Evolutionary conservation across 2,888 invertebrate species (phyloP), one percentile per base, ranked within the genome.

Genomic region (Dicycla oo): DNA sequence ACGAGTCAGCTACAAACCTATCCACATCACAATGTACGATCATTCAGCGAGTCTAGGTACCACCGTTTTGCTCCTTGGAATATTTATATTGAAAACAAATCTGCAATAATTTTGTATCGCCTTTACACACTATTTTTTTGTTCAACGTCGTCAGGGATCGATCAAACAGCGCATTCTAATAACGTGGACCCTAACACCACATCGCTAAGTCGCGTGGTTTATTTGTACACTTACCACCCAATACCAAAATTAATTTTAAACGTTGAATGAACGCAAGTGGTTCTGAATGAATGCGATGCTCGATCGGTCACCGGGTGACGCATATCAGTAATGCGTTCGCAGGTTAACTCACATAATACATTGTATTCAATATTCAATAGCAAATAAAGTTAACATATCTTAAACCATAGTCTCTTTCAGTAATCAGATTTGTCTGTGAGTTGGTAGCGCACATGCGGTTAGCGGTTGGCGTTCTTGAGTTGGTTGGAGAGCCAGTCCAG

Each of bases 401-500:
- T 95, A 96, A 95, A 95, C 95, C 94, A 96, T 96, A 96, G 96
- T 95, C 95, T 96, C 94, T 95, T 94, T 94, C 92, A 94, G 92
- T 94, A 91, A 93, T 95, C 94, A 93, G 93, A 94, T 94, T 91
- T 89, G 92, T 92, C 90, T 92, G 93, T 88, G 90, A 89, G 92
- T 91, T 88, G 90, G 87, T 89, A 87, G 90, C 89, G 92, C 93
- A 90, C 92, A 88, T 88, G 91, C 89, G 89, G 96, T 97, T 98
- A 99, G 97, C 98, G 99, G 97, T 98, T 98, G 96, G 98, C 98
- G 96, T 99, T 99, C 97, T 99, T 99, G 94, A 99, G 97, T 97
- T 99, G 99, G 97, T 99, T 99, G 96, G 99, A 99, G 94, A 99
- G 98, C 99, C 99, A 99, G 97, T 99, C 99, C 90, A 99, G 98